phyloP scores from a whole-genome alignment of 2,888 invertebrate species.

The Xylocampa areola region DNA sequence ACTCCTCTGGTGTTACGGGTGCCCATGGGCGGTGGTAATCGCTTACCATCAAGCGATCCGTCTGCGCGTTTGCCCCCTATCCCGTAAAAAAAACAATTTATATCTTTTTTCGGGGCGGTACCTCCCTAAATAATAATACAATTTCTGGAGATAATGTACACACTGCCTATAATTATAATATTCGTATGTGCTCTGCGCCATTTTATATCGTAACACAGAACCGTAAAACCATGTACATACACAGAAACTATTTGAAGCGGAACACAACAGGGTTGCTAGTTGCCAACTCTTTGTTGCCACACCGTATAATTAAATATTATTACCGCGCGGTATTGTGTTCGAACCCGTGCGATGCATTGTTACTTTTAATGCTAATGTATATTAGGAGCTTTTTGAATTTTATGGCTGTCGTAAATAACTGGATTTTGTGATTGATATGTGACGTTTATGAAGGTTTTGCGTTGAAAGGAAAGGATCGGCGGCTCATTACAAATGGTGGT shows the following conservation, averaged over 20 bases:
- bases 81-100: too few relatives aligned
- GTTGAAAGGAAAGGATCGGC: slow-evolving; percentile 23
- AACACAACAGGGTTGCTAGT: slow-evolving; percentile 62
- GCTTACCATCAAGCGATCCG: too few relatives aligned
- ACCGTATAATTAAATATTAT: slow-evolving; percentile 68
- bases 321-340: slow-evolving; percentile 61
- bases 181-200: too few relatives aligned
- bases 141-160: too few relatives aligned
- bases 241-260: slow-evolving; percentile 52
- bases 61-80: too few relatives aligned
- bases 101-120: too few relatives aligned
- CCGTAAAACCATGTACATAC: slow-evolving; percentile 40
- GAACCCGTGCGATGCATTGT: slow-evolving; percentile 59
- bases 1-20: too few relatives aligned
- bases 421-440: slow-evolving; percentile 52
- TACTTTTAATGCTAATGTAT: slow-evolving; percentile 48
- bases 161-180: too few relatives aligned
- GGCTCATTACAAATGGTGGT: slow-evolving; percentile 13
- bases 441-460: slow-evolving; percentile 27
- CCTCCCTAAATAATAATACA: too few relatives aligned
- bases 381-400: slow-evolving; percentile 51
- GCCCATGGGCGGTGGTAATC: too few relatives aligned
- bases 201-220: slow-evolving; percentile 8
- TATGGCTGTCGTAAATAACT: slow-evolving; percentile 57
- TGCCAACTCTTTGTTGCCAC: slow-evolving; percentile 59